Evolutionary conservation across 1,140 invertebrate species (phyloP), one percentile per base, ranked within the genome.

Genomic region (Conus betulinus): DNA sequence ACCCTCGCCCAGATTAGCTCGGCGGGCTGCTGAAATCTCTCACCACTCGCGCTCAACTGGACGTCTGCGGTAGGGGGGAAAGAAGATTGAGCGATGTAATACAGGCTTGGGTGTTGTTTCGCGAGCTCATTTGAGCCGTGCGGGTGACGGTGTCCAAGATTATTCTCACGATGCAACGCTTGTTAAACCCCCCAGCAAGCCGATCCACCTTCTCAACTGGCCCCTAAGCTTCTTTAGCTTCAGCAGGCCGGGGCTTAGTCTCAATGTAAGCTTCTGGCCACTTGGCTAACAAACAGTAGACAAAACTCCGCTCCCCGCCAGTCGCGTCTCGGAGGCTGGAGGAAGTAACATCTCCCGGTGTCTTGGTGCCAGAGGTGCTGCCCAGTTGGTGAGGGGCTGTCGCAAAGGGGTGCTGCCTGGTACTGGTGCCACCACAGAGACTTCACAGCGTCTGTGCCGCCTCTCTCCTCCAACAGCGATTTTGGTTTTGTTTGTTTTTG

Each of bases 141-240:
- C 51, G 67, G 5, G 67, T 55, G 52, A 17, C 51, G 15, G 11
- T 52, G 11, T 5, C 67, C 55, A 25, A 76, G 76, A 53, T 78
- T 87, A 74, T 87, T 87, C 67, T 55, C 51, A 81, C 55, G 63
- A 87, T 74, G 39, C 86, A 81, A 63, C 86, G 55, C 86, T 81
- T 60, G 60, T 81, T 79, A 79, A 81, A 81, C n/a, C 63, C 52
- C 63, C 23, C 11, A 51, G 76, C 76, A 87, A 53, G 79, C 79
- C 79, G 79, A 81, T 81, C 79, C 79, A 81, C 79, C 79, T 81
- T 81, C 79, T 81, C 79, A 81, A 53, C 79, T 81, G 51, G 79
- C 27, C 39, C 79, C 27, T 81, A 81, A 81, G 79, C 79, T 81
- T 81, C 79, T 81, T 81, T 81, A 81, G 79, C 39, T 53, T 81